Conservation (phyloP, 2,797 vertebrate genomes). For the Notamacropus eugenii region DNA sequence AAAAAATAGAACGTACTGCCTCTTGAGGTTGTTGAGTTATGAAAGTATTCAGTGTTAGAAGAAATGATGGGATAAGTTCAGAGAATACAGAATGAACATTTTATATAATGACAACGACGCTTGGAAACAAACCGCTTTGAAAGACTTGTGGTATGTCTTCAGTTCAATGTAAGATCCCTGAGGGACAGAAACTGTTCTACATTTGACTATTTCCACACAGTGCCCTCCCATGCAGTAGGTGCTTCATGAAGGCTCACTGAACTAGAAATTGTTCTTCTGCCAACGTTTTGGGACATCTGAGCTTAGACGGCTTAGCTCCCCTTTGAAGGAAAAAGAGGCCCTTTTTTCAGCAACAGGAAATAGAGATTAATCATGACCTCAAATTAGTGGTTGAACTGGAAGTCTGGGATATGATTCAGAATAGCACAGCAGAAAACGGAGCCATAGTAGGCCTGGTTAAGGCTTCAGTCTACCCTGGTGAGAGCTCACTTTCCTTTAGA, state of each 20-base stretch:
- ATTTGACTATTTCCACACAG: background rate
- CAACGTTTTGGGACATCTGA: background rate
- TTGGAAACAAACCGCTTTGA: background rate
- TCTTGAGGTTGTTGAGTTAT: background rate
- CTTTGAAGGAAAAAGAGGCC: background rate
- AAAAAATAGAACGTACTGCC: background rate
- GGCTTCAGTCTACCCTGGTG: background rate
- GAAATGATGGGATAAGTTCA: background rate
- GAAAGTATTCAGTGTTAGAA: background rate
- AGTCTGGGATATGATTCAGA: background rate
- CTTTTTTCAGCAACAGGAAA: background rate
- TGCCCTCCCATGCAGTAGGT: background rate
- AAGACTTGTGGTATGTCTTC: background rate
- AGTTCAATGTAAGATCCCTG: background rate
- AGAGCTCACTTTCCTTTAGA: background rate
- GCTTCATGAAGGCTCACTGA: background rate
- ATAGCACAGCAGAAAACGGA: background rate
- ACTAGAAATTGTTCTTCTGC: background rate
- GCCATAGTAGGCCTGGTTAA: background rate
- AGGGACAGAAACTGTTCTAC: background rate
- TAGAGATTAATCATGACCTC: background rate
- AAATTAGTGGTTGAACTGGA: background rate
- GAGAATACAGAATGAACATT: background rate
- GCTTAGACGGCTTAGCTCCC: background rate
- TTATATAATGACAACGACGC: background rate